Evolutionary conservation across 2,113 vertebrate species (phyloP).

Genomic region (Takifugu bimaculatus): DNA sequence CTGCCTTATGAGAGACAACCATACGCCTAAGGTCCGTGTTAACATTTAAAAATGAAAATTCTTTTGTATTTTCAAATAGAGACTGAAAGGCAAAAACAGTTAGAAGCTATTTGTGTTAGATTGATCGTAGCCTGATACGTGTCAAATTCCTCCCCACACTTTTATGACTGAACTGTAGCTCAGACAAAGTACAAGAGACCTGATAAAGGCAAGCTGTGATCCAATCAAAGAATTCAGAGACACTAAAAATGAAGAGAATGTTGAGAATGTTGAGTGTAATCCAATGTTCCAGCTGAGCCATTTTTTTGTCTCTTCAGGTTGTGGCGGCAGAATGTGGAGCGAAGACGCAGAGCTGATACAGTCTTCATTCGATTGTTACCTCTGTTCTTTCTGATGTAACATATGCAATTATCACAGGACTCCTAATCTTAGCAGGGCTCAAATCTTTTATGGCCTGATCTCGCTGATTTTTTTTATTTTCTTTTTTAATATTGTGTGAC

Average conservation of each 20-base stretch:
- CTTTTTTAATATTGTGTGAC: constrained; percentile 33
- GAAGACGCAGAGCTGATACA: constrained; percentile 10
- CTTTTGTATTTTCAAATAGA: not conserved
- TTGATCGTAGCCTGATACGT: too few relatives aligned
- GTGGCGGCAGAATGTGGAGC: not conserved
- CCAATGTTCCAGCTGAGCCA: not conserved
- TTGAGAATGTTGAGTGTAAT: not conserved
- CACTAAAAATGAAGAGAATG: not conserved
- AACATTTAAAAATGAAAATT: not conserved
- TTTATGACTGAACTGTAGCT: too few relatives aligned
- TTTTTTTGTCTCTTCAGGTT: constrained; percentile 9
- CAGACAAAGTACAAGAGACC: too few relatives aligned
- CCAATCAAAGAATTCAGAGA: not conserved
- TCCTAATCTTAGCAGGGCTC: constrained; percentile 67
- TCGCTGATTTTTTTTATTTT: constrained; percentile 54
- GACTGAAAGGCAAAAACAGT: not conserved
- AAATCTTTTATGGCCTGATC: constrained; percentile 62
- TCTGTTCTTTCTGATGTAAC: constrained; percentile 61
- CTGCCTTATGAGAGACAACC: constrained; percentile 37
- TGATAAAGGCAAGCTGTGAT: too few relatives aligned
- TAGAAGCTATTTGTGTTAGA: too few relatives aligned
- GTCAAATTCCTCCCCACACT: too few relatives aligned
- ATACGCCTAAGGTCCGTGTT: constrained; percentile 49
- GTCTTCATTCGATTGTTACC: constrained; percentile 16
- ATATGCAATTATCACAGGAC: constrained; percentile 71